These are phyloP conservation scores for Rhamnusium bicolor DNA, from an alignment of 2,888 invertebrate species.

Conservation along the genomic window DNA sequence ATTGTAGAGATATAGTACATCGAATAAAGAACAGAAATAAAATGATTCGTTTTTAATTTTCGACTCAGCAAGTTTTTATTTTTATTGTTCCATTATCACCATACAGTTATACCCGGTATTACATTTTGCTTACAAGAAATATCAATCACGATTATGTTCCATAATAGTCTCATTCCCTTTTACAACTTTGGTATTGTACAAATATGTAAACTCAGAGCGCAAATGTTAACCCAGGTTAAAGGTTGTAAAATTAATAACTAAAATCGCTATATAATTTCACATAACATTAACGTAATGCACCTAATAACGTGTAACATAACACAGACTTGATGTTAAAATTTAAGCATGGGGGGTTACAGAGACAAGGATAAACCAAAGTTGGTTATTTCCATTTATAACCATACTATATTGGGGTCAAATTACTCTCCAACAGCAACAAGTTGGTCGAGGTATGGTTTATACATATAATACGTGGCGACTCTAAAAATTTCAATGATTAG, in stretches of 20 bases:
- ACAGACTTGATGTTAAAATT: not conserved
- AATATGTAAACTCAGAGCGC: not conserved
- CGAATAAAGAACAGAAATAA: too few relatives aligned
- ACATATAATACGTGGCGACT: not conserved
- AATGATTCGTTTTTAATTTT: too few relatives aligned
- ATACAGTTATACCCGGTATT: too few relatives aligned
- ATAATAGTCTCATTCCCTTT: not conserved
- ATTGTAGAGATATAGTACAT: too few relatives aligned
- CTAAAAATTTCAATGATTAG: too few relatives aligned
- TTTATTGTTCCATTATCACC: too few relatives aligned
- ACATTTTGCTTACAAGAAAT: too few relatives aligned
- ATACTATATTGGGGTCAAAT: conserved; percentile 5
- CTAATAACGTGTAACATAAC: not conserved
- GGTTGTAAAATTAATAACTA: not conserved
- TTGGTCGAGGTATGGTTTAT: not conserved
- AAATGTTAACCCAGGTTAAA: not conserved
- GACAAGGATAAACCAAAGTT: not conserved
- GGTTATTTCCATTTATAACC: conserved; percentile 1
- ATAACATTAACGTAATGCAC: not conserved
- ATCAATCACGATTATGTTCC: too few relatives aligned
- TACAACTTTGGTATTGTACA: not conserved
- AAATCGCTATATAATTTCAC: not conserved
- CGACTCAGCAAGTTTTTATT: too few relatives aligned
- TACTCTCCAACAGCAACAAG: not conserved
- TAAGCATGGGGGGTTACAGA: not conserved